These are phyloP conservation scores for Gallinago nigripennis DNA, from an alignment of 2,797 vertebrate genomes.

Conservation along the genomic window DNA sequence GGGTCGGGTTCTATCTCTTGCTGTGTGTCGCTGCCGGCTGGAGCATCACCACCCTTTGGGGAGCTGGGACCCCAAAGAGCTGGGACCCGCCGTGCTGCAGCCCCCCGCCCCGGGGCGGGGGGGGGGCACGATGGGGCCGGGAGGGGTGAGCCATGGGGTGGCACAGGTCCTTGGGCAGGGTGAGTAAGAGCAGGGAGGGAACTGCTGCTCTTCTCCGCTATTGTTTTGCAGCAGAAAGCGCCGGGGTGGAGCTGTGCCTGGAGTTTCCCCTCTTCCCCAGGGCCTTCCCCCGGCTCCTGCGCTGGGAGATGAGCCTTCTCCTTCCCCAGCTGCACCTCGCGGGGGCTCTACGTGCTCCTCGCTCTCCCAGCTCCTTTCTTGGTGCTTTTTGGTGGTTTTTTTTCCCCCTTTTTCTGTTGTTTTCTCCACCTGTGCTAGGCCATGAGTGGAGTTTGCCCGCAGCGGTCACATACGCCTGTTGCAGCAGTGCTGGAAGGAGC, in stretches of 20 bases:
- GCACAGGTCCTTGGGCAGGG: neutral
- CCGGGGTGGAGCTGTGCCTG: slow-evolving; percentile 37
- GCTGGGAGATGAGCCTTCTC: neutral
- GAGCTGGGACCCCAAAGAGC: neutral
- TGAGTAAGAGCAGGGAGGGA: slow-evolving; percentile 53
- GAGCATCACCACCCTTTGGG: neutral
- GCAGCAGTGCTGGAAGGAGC: neutral
- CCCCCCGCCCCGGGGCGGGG: neutral
- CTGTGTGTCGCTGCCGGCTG: neutral
- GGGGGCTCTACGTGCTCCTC: neutral
- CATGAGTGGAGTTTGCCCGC: neutral
- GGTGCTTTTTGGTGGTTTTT: neutral
- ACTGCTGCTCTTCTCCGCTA: slow-evolving; percentile 39
- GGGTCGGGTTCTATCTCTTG: neutral
- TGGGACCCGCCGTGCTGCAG: neutral
- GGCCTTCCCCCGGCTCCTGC: neutral
- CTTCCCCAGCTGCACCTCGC: neutral
- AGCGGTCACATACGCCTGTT: neutral
- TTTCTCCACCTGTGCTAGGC: neutral
- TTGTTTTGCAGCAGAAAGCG: slow-evolving; percentile 6
- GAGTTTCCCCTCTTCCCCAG: slow-evolving; percentile 22
- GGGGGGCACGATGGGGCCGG: neutral
- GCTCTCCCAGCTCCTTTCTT: neutral
- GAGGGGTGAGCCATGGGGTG: neutral
- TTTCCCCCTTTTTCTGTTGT: accelerated